Evolutionary conservation across 1,140 invertebrate species (phyloP).

Genomic region (Helicoverpa zea): DNA sequence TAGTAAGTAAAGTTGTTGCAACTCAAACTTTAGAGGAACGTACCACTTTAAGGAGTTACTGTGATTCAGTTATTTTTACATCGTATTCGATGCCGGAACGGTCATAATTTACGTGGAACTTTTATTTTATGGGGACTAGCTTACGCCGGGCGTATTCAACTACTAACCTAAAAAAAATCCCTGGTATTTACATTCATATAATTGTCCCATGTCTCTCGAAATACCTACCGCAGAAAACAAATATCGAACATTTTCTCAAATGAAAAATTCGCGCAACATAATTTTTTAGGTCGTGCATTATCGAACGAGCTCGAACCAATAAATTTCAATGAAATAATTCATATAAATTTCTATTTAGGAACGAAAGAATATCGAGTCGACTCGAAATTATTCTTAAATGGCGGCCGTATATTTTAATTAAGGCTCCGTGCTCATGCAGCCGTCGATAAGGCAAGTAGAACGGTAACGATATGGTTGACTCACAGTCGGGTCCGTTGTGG

Average conservation of each 20-base stretch:
- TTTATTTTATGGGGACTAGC: neutral
- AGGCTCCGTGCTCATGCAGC: constrained; percentile 65
- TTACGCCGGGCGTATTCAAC: neutral
- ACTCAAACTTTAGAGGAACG: constrained; percentile 11
- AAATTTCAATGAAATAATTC: constrained; percentile 58
- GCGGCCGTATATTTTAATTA: constrained; percentile 69
- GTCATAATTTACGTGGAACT: neutral
- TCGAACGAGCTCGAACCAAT: constrained; percentile 20
- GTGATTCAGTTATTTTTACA: constrained; percentile 9
- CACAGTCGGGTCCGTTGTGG: constrained; percentile 58
- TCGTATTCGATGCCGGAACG: neutral
- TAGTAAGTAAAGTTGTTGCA: constrained; percentile 13
- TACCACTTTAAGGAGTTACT: constrained; percentile 17
- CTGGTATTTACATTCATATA: too few species aligned
- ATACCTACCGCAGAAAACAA: neutral
- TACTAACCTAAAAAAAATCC: neutral
- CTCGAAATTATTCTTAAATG: constrained; percentile 64
- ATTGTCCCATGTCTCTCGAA: too few species aligned
- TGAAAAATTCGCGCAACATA: neutral
- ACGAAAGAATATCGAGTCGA: constrained; percentile 59
- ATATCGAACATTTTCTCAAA: neutral
- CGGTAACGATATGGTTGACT: constrained; percentile 63
- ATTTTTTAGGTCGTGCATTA: neutral
- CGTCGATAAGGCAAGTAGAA: constrained; percentile 74
- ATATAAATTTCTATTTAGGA: constrained; percentile 64